Evolutionary conservation across 2,797 vertebrate species (phyloP).

Genomic region (Loriculus beryllinus): DNA sequence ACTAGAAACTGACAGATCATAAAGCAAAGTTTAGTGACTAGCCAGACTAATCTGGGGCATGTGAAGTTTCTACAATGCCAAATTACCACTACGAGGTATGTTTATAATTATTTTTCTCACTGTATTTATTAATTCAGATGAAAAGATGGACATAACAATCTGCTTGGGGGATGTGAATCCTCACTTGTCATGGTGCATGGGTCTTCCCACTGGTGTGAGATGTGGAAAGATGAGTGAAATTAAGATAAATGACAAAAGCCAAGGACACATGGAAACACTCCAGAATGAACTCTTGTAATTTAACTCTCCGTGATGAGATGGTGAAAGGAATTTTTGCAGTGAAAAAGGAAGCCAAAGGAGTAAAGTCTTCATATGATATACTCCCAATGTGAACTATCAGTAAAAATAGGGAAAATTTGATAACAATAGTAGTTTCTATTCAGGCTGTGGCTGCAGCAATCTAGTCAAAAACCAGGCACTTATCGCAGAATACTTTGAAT

Average conservation of each 20-base stretch:
- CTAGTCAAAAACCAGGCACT: slow-evolving; percentile 4
- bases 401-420: not conserved
- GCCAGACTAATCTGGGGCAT: not conserved
- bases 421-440: not conserved
- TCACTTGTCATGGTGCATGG: not conserved
- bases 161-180: not conserved
- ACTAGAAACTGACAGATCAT: not conserved
- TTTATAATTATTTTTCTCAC: not conserved
- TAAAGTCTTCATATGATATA: not conserved
- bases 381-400: not conserved
- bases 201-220: not conserved
- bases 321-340: not conserved
- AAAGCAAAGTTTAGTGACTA: not conserved
- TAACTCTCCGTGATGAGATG: not conserved
- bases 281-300: not conserved
- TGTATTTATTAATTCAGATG: not conserved
- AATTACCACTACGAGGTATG: not conserved
- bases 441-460: not conserved
- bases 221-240: not conserved
- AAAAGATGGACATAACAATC: not conserved
- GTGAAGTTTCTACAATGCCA: not conserved
- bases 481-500: slow-evolving; percentile 18
- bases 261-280: not conserved
- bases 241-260: not conserved
- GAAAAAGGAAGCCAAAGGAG: not conserved